Evolutionary conservation across 2,797 vertebrate genomes (phyloP), one percentile per base, ranked within the genome.

Genomic region (Borostomias antarcticus): DNA sequence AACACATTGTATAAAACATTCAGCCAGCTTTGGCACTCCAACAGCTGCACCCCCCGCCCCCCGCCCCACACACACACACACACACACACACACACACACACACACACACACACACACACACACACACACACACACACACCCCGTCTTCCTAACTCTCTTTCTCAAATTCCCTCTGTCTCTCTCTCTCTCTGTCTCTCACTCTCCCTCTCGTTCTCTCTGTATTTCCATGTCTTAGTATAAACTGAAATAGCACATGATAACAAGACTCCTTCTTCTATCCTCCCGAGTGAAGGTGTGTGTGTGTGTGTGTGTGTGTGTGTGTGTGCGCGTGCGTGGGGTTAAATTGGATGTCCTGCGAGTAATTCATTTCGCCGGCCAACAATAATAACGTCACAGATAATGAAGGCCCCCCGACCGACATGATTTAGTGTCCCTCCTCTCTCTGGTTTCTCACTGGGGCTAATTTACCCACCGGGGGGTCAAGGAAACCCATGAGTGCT

Each of bases 301-400:
- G 57, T 40, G 37, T 48, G 52, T 35, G n/a, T 56, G 32, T 56
- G 47, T 52, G 50, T 30, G 17, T 35, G 30, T 21, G 19, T 30
- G 19, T 58, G 29, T n/a, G 58, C 32, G 28, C 6, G 56, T 60
- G 23, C n/a, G n/a, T 50, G 29, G 40, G 58, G 9, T 64, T 40
- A 58, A 65, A 43, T 61, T 2, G 33, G 35, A 74, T 57, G 61
- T 25, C 66, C 74, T 19, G 9, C 65, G 58, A 23, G 72, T 29
- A 68, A 75, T 64, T 58, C 59, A 32, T 62, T 1, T 13, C 30
- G 73, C 40, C 33, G 25, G 71, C 82, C 82, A 85, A 79, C 64
- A 75, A 83, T 72, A 88, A 80, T 77, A 74, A 72, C 64, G 66
- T 77, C 70, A 57, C 69, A 56, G 79, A 69, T 82, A 82, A 81